Evolutionary conservation across 2,113 vertebrate genomes (phyloP).

Genomic region (Seriola rivoliana): DNA sequence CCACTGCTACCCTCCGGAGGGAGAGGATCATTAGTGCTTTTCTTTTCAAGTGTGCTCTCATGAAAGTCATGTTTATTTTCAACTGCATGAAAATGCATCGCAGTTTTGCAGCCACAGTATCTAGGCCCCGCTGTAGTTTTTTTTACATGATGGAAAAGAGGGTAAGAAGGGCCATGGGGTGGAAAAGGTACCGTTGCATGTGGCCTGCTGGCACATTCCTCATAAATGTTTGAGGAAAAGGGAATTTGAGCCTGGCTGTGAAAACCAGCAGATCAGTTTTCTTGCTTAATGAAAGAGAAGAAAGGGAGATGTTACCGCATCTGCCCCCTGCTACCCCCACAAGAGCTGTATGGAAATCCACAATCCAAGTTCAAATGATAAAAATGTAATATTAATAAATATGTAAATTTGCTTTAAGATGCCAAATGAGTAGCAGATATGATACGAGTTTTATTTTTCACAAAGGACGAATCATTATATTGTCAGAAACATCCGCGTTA

Average conservation of each 20-base stretch:
- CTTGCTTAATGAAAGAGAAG: conserved; percentile 21
- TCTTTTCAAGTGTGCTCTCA: conserved; percentile 49
- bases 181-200: background rate
- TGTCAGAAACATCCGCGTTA: conserved; percentile 11
- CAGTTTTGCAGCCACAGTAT: conserved; percentile 8
- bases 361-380: background rate
- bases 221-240: conserved; percentile 41
- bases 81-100: conserved; percentile 5
- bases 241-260: conserved; percentile 8
- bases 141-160: background rate
- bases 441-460: background rate
- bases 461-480: background rate
- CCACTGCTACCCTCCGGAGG: conserved; percentile 26
- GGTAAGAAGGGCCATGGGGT: too few species aligned
- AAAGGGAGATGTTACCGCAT: conserved; percentile 4
- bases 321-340: background rate
- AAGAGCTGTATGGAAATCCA: conserved; percentile 15
- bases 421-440: background rate
- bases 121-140: background rate
- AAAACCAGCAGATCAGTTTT: conserved; percentile 28
- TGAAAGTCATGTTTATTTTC: conserved; percentile 33
- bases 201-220: conserved; percentile 13
- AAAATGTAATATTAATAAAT: background rate
- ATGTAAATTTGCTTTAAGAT: conserved; percentile 24
- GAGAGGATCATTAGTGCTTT: conserved; percentile 61